Conservation (phyloP, 2,888 invertebrate genomes). For the Zonitis immaculata region DNA sequence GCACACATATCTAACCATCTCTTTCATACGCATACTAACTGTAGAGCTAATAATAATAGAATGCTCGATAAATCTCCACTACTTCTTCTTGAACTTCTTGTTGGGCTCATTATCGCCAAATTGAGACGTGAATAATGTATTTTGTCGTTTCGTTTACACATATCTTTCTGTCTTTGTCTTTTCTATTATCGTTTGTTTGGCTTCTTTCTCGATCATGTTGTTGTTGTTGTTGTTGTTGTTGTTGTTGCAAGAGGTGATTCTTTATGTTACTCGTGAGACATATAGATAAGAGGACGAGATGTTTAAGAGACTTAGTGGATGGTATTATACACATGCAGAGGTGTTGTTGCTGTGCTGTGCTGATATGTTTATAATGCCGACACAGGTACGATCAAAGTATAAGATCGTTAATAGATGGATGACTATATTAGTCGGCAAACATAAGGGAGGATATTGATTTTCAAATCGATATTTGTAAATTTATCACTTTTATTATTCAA, state of each 20-base stretch:
- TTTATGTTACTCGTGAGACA: neutral
- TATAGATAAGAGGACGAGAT: neutral
- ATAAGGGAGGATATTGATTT: neutral
- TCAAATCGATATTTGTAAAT: too few species aligned
- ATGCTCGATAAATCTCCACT: neutral
- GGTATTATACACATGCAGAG: conserved; percentile 17
- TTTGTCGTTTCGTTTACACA: neutral
- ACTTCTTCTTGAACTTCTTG: conserved; percentile 12
- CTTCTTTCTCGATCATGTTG: conserved; percentile 20
- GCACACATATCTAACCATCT: conserved; percentile 7
- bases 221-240: conserved; percentile 20
- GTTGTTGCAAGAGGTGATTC: neutral
- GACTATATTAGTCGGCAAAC: neutral
- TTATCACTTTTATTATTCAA: too few species aligned
- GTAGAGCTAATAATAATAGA: neutral
- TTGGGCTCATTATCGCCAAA: conserved; percentile 33
- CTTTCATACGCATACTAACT: neutral
- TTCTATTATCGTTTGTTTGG: too few species aligned
- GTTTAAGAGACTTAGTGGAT: conserved; percentile 14
- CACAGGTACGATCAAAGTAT: neutral
- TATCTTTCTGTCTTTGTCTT: neutral
- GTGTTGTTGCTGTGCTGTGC: conserved; percentile 7
- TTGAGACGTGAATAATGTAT: conserved; percentile 34
- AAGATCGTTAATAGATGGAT: neutral
- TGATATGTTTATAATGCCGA: neutral